Evolutionary conservation across 2,888 invertebrate genomes (phyloP), one percentile per base, ranked within the genome.

Genomic region (Lasioglossum vierecki): DNA sequence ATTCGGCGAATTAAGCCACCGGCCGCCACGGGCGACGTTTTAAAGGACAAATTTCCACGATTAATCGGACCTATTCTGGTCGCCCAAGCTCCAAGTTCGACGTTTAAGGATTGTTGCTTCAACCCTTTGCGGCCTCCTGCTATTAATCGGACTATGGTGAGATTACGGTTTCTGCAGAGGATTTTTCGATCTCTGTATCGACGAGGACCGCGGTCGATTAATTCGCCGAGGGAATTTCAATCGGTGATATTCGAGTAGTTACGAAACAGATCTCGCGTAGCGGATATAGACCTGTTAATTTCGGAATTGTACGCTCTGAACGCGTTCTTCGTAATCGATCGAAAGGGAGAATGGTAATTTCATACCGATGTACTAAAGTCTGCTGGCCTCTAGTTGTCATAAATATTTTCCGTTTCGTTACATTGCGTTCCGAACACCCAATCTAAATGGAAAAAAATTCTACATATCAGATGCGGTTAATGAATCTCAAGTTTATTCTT

Each of bases 21-120:
- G 30, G 2, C 60, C 60, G 39, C 76, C 78, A 9, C 30, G 35
- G 73, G 41, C 63, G 73, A 13, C 70, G 70, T 44, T 78, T 76
- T 80, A 79, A 72, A 68, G 71, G 53, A 53, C 44, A 84, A 84
- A 79, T 79, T 79, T 46, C 60, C 39, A 5, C 75, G 75, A 84
- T 84, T 84, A 79, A 75, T 79, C 74, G 70, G 35, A 26, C 44
- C n/a, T 30, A n/a, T 2, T 15, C 68, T 41, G 22, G 11, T 68
- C 13, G 60, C 63, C 30, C 0, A 18, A 30, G 18, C n/a, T 6
- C 35, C 44, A 53, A 63, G 71, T 15, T 71, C 70, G 68, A 84
- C 63, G 84, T 78, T 79, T 39, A 41, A 57, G 53, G 71, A 44
- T 71, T 63, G 35, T 49, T 60, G 46, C 13, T 11, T 39, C 35